Conservation (phyloP, 1,140 invertebrate genomes). For the Hestina assimilis region DNA sequence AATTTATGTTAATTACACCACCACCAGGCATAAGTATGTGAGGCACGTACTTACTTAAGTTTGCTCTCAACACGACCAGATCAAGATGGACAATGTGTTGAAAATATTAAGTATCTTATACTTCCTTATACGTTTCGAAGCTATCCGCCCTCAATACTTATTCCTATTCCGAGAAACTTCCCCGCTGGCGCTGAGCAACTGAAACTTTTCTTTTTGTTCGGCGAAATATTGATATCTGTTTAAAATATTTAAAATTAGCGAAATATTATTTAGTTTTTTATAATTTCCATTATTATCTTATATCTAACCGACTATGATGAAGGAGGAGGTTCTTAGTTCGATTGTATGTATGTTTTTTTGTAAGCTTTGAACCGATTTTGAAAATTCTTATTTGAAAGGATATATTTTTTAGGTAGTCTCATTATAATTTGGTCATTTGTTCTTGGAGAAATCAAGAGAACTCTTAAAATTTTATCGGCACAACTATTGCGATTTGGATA, state of each 20-base stretch:
- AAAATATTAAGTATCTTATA: constrained; percentile 35
- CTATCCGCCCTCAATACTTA: constrained; percentile 10
- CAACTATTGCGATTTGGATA: too few species aligned
- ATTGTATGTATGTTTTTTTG: too few species aligned
- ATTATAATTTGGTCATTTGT: too few species aligned
- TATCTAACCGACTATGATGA: too few species aligned
- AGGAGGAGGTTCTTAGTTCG: too few species aligned
- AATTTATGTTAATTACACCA: constrained; percentile 69
- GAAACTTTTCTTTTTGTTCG: constrained; percentile 14
- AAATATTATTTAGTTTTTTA: too few species aligned
- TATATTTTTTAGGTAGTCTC: too few species aligned
- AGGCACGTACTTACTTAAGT: constrained; percentile 56
- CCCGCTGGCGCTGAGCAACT: constrained; percentile 3
- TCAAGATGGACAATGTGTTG: constrained; percentile 32
- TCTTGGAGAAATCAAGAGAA: too few species aligned
- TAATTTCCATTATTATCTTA: too few species aligned
- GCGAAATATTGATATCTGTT: constrained; percentile 1
- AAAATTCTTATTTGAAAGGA: too few species aligned
- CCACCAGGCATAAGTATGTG: constrained; percentile 54
- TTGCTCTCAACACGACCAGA: constrained; percentile 33
- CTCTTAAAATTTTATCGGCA: too few species aligned
- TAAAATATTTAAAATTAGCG: constrained; percentile 5
- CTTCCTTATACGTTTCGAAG: constrained; percentile 33
- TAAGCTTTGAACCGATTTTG: too few species aligned
- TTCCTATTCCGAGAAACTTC: constrained; percentile 12